phyloP scores from a whole-genome alignment of 1,140 invertebrate species.

The Formica exsecta region DNA sequence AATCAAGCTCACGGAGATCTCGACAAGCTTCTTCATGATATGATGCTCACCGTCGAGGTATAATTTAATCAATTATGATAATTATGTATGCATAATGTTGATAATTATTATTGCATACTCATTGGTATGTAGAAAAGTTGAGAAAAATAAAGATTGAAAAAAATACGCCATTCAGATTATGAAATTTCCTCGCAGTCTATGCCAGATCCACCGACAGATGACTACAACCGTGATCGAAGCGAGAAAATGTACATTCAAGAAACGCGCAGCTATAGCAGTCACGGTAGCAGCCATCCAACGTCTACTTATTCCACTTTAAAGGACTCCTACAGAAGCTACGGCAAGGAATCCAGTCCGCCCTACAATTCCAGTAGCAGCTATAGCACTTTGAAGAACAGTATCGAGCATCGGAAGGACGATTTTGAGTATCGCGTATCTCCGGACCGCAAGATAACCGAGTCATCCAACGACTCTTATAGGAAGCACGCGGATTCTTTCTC shows the following conservation, averaged over 20 bases:
- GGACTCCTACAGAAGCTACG: constrained; percentile 82
- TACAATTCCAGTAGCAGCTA: constrained; percentile 82
- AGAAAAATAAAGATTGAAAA: background rate
- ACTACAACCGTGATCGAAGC: constrained; percentile 79
- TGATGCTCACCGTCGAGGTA: constrained; percentile 93
- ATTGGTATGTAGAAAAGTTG: background rate
- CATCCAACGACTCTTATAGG: constrained; percentile 73
- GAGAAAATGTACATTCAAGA: constrained; percentile 84
- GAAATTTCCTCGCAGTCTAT: constrained; percentile 80
- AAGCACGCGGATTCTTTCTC: constrained; percentile 81
- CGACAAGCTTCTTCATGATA: constrained; percentile 92
- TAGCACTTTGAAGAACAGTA: constrained; percentile 81
- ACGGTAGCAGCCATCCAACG: constrained; percentile 78
- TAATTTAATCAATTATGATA: background rate
- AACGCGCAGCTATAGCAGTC: constrained; percentile 79
- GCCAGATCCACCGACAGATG: constrained; percentile 82
- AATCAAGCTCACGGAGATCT: constrained; percentile 88
- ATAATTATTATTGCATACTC: background rate
- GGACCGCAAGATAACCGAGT: constrained; percentile 75
- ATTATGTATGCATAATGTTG: background rate
- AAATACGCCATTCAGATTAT: background rate
- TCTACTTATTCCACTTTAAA: constrained; percentile 84
- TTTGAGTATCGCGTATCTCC: constrained; percentile 78
- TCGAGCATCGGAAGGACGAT: constrained; percentile 70
- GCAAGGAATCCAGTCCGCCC: constrained; percentile 81